A percentile compares a stretch with the other conserved stretches of the same genome.
Conservation (phyloP, 2,113 vertebrate genomes). For the Orthonyx spaldingii region DNA sequence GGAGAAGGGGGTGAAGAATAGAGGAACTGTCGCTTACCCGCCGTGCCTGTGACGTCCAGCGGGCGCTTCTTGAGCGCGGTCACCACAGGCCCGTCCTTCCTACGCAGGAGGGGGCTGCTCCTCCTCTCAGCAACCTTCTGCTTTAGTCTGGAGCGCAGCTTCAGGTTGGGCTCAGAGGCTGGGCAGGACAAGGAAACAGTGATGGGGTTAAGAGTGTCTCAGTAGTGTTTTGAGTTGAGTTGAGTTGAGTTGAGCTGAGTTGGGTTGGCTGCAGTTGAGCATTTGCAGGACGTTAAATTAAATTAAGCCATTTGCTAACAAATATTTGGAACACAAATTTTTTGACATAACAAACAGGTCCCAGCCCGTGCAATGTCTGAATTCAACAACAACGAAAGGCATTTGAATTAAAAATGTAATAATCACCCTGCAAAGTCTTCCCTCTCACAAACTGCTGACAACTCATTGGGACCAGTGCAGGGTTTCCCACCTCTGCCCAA, state of each 20-base stretch:
- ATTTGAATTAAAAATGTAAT: background rate
- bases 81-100: conserved; percentile 86
- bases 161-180: conserved; percentile 98
- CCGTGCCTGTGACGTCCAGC: conserved; percentile 84
- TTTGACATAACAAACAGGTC: background rate
- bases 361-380: background rate
- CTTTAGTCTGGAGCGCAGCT: conserved; percentile 93
- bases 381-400: background rate
- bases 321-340: background rate
- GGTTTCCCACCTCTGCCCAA: background rate
- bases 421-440: background rate
- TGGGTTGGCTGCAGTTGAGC: background rate
- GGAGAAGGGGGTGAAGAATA: accelerated
- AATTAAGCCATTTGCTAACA: background rate
- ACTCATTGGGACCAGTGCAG: background rate
- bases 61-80: conserved; percentile 90
- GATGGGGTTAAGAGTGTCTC: background rate
- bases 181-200: background rate
- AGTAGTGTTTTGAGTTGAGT: background rate
- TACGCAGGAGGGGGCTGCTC: conserved; percentile 91
- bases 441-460: background rate
- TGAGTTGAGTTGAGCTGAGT: background rate
- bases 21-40: background rate
- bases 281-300: background rate
- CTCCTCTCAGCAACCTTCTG: conserved; percentile 96